Evolutionary conservation across 2,113 vertebrate species (phyloP), one percentile per base, ranked within the genome.

Genomic region (Gallinago media): DNA sequence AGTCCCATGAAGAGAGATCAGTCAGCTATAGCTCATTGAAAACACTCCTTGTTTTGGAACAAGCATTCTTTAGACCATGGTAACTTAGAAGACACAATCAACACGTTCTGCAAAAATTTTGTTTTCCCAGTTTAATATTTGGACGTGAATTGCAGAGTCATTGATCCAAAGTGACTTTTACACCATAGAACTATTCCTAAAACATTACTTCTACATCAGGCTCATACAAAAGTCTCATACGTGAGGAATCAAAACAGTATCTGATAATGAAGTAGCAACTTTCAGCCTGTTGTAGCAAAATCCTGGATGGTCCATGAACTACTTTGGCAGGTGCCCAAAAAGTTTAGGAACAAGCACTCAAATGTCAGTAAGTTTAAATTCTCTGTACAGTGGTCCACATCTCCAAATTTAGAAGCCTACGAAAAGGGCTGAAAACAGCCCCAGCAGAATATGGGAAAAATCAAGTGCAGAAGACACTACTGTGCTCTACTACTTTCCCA

Each of bases 241-340:
- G 1, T 3, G 8, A 71, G 31, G 23, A 85, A 72, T 44, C 2
- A 54, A 42, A 80, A 61, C n/a, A 81, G 8, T 3, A 74, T 15
- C 15, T 21, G 11, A 50, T 6, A 82, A 78, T 36, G 36, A 36
- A 89, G 34, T 47, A 93, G 15, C n/a, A 52, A 9, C 36, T 96
- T 85, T 44, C 38, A 73, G 40, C 7, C 32, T 78, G 17, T 8
- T 36, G 15, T 20, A 71, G 42, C 17, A 89, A 85, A 78, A 23
- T 19, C 15, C 38, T 78, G 42, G 12, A 14, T 34, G 20, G 26
- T 26, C 27, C 8, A 29, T 8, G 4, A 52, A 58, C 22, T 31
- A 17, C 47, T 52, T 46, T 0, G 0, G 22, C 8, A 72, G 13
- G 14, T 44, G 7, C 13, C 26, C 56, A 6, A 59, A 58, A 23